Base-by-base conservation (phyloP, 2,113 vertebrate genomes). In the Dascyllus trimaculatus region DNA sequence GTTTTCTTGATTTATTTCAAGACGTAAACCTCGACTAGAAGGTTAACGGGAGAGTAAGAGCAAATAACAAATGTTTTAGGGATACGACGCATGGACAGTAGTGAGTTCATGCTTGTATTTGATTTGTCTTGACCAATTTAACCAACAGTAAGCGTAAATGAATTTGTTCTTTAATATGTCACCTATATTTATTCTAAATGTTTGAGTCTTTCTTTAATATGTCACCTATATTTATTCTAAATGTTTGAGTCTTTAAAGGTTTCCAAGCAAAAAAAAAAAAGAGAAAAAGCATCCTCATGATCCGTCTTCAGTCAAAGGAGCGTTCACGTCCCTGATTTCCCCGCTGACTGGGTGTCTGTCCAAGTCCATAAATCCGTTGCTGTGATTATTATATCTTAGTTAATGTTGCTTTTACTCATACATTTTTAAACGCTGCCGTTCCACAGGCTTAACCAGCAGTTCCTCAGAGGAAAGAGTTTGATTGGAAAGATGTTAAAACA, bases 271-370 rank as follows among this genome's bases (percentile, higher is more conserved):
- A 29, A 0, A 46, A 51, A 21, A 38, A 5, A 14, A 17, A 26
- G 71, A 67, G 19, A 45, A 62, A 46, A 83, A 56, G 22, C 40
- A 26, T 69, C 24, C 11, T 64, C n/a, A 15, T 45, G 46, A 71
- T 78, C 76, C 45, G 43, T 73, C 56, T 65, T 71, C 77, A 87
- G 75, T 85, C 71, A 67, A 85, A 85, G 60, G 80, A 87, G 69
- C 64, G 65, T 91, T 91, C 75, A 89, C 85, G 79, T 89, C 79
- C 86, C 88, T 87, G 90, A 89, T 88, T 84, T 79, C 71, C 76
- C 67, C 24, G 3, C 21, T 80, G 81, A 87, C 77, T 57, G 43
- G 25, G 21, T 10, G 58, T 80, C 59, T 40, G 0, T 80, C 62
- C 53, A 24, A 22, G 38, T 71, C 59, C 71, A 62, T 26, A 4